Base-by-base conservation (phyloP, 2,888 invertebrate species). In the Hirtodrosophila confusa region DNA sequence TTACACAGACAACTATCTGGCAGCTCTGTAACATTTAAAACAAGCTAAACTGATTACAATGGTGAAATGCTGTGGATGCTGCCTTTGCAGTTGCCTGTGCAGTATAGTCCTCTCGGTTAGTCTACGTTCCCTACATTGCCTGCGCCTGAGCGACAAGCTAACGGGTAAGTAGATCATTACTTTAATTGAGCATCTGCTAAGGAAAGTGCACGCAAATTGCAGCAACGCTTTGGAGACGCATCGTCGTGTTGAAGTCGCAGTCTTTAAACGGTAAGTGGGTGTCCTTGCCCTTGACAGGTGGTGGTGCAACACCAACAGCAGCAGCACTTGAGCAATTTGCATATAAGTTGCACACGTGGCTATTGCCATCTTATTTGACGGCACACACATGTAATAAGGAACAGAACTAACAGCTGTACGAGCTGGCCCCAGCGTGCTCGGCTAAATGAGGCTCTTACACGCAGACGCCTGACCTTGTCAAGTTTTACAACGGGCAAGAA, bases 381-480 rank as follows among this genome's bases (percentile, higher is more conserved):
- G n/a, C 40, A 48, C 17, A 17, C 17, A 17, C 17, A 17, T 17
- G 17, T 17, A 17, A 31, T 35, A 58, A 43, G 44, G 51, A 60
- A 51, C 49, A 27, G 62, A 50, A 63, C 50, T 57, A 57, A 63
- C 62, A 56, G 48, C 56, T 56, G 29, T 50, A 49, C 44, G 37
- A 31, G 41, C 37, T 23, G 12, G 54, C 27, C 12, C 44, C 4
- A 1, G 17, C 17, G 17, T 17, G 17, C 17, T 17, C 1, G 17
- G 17, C 17, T 17, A 63, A 63, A 57, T 63, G 58, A 57, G 58
- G 37, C 57, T 11, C 50, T 57, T 57, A 41, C 64, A 64, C 58
- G 64, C 64, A 64, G 64, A 51, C 47, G 53, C 36, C 47, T 65
- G 64, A 65, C 64, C 64, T 65, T 65, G 60, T 54, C 48, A 65